A percentile compares a stretch with the other conserved stretches of the same genome.
Evolutionary conservation across 2,113 vertebrate species (phyloP).

Genomic region (Forbesichthys agassizii): DNA sequence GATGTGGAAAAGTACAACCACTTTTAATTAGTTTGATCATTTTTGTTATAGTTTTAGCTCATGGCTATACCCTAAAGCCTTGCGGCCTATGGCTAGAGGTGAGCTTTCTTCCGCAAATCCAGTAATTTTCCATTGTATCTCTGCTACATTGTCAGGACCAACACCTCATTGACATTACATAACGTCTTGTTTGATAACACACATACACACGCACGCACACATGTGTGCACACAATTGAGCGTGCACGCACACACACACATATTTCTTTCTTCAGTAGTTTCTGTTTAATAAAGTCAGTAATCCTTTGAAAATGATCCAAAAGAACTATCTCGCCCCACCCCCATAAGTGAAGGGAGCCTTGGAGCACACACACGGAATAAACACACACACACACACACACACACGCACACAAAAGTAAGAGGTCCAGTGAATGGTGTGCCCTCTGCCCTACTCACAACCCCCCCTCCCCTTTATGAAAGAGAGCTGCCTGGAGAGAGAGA

Average conservation of each 20-base stretch:
- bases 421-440: constrained; percentile 25
- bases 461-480: constrained; percentile 12
- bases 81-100: neutral
- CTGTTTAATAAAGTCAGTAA: neutral
- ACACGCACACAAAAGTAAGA: constrained; percentile 33
- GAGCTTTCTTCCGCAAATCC: neutral
- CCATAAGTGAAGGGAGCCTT: neutral
- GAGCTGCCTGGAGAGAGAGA: neutral
- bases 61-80: neutral
- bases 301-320: constrained; percentile 1
- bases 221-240: neutral
- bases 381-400: constrained; percentile 4
- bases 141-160: neutral
- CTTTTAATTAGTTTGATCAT: neutral
- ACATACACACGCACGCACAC: neutral
- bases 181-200: neutral
- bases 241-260: neutral
- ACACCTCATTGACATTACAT: neutral
- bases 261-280: neutral
- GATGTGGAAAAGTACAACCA: neutral
- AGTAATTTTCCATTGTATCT: neutral
- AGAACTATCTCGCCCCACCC: neutral
- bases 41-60: neutral
- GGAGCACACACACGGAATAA: neutral
- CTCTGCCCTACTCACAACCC: constrained; percentile 4